Base-by-base conservation (phyloP, 1,140 invertebrate species). In the Plectrocnemia conspersa region DNA sequence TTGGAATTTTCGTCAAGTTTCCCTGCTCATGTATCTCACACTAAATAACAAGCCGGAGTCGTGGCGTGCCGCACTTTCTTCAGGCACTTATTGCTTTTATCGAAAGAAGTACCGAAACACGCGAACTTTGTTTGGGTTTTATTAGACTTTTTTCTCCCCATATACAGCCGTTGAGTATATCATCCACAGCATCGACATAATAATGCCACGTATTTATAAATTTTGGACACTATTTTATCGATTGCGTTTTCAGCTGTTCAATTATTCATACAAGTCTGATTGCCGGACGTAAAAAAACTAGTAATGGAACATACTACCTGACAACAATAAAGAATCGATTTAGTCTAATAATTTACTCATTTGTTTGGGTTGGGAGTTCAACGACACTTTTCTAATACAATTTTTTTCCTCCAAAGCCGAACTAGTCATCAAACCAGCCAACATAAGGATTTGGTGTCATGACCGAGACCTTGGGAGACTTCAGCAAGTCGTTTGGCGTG, bases 361-460 rank as follows among this genome's bases (percentile, higher is more conserved):
- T 35, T 35, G 3, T 35, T 35, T 35, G 32, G 32, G 35, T 10
- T 16, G 18, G 9, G 13, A 21, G 45, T 48, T 33, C 32, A 21
- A 33, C 16, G 45, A 27, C 45, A 46, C 18, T 52, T 46, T 54
- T 50, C 57, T 54, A 23, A n/a, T n/a, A n/a, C n/a, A n/a, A 41
- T 52, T 41, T 29, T 21, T 7, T 48, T 33, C 33, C 15, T 23
- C 6, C 27, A 47, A 62, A 50, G 15, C 67, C 83, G 85, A 72
- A 68, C 72, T 86, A 64, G 83, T 83, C 64, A 82, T 88, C 62
- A 89, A 88, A 64, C 82, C 86, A 25, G 86, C 90, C 33, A 92
- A 91, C 63, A 91, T 94, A 56, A 77, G 89, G 54, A 91, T 91
- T 73, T 94, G 91, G 90, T 92, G 93, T 57, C 88, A 93, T 66